phyloP scores from a whole-genome alignment of 92 coral and sea anemone species.

The Epizoanthus fatuus region DNA sequence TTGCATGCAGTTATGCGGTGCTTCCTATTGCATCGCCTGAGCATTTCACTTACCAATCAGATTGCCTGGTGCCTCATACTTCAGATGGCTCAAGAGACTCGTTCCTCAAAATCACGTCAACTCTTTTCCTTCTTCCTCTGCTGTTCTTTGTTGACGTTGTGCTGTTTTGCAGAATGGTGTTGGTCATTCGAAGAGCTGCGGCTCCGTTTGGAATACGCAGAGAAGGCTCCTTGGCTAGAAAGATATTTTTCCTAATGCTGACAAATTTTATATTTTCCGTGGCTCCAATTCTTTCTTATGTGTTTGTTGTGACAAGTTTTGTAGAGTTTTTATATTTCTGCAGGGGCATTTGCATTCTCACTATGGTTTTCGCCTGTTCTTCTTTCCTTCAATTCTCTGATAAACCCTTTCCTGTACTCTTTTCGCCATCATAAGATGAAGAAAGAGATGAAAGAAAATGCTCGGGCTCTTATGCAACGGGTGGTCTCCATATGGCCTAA shows the following conservation, averaged over 20 bases:
- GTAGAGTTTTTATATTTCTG: constrained; percentile 3
- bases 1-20: not conserved
- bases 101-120: not conserved
- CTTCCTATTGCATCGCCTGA: not conserved
- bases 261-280: constrained; percentile 13
- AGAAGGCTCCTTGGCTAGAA: constrained; percentile 8
- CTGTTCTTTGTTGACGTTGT: not conserved
- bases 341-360: constrained; percentile 1
- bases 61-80: not conserved
- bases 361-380: constrained; percentile 2
- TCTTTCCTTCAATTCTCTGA: not conserved
- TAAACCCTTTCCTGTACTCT: not conserved
- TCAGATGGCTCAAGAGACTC: not conserved
- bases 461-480: not conserved
- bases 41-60: not conserved
- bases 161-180: not conserved
- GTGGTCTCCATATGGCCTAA: too few species aligned
- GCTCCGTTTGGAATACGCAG: not conserved
- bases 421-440: constrained; percentile 4
- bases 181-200: not conserved
- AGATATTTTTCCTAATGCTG: constrained; percentile 13
- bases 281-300: constrained; percentile 11
- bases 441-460: not conserved
- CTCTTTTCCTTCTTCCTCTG: not conserved
- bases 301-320: not conserved